Percentiles rank a stretch among this genome's conserved stretches.
Evolutionary conservation across 2,888 invertebrate genomes (phyloP).

Genomic region (Stenodera caucasica): DNA sequence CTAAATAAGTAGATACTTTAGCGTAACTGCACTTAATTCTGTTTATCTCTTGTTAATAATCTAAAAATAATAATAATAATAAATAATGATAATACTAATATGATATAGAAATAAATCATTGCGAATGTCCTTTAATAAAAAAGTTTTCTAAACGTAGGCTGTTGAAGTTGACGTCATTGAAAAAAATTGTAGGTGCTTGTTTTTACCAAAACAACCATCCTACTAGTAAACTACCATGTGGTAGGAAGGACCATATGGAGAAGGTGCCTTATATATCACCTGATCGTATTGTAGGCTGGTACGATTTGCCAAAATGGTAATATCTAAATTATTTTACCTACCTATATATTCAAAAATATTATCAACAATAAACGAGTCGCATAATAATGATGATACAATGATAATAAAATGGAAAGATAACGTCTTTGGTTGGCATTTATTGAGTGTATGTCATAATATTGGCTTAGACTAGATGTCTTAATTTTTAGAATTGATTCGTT

Average conservation of each 20-base stretch:
- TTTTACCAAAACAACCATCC: slow-evolving; percentile 43
- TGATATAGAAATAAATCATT: background rate
- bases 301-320: slow-evolving; percentile 21
- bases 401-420: too few species aligned
- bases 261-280: slow-evolving; percentile 20
- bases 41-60: too few species aligned
- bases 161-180: slow-evolving; percentile 35
- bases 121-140: too few species aligned
- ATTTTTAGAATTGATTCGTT: too few species aligned
- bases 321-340: background rate
- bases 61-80: background rate
- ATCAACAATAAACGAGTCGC: too few species aligned
- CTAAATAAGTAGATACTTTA: too few species aligned
- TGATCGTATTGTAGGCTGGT: slow-evolving; percentile 23
- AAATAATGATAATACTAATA: background rate
- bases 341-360: background rate
- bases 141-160: background rate
- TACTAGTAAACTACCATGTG: slow-evolving; percentile 37
- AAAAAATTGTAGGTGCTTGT: slow-evolving; percentile 36
- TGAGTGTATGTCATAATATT: too few species aligned
- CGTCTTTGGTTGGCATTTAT: too few species aligned
- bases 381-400: too few species aligned
- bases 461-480: too few species aligned
- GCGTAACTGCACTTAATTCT: background rate
- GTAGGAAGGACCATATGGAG: slow-evolving; percentile 38